These are phyloP conservation scores for Pseudanteris insignis DNA, from an alignment of 2,888 invertebrate species.

Conservation along the genomic window DNA sequence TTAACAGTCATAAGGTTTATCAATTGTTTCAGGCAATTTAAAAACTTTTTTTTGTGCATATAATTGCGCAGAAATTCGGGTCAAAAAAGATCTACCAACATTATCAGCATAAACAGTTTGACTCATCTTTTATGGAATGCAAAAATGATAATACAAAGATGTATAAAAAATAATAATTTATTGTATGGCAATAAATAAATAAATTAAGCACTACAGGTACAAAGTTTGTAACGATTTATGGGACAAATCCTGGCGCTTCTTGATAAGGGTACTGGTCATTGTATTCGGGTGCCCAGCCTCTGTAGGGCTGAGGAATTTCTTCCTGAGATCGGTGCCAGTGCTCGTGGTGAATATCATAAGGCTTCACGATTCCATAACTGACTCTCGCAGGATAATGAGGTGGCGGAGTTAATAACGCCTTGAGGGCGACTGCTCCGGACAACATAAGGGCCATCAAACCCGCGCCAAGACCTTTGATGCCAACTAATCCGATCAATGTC, in stretches of 20 bases:
- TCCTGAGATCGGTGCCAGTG: constrained; percentile 65
- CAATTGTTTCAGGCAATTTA: too few species aligned
- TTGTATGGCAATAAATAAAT: constrained; percentile 49
- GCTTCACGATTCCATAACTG: constrained; percentile 59
- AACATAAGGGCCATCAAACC: constrained; percentile 72
- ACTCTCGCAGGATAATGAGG: constrained; percentile 56
- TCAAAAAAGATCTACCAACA: too few species aligned
- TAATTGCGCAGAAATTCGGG: too few species aligned
- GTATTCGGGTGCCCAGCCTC: constrained; percentile 60
- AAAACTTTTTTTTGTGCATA: too few species aligned
- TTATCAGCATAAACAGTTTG: too few species aligned
- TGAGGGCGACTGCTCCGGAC: constrained; percentile 67
- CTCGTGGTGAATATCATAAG: constrained; percentile 61
- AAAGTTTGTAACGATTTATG: constrained; percentile 28
- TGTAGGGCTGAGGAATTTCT: constrained; percentile 59
- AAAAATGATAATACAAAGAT: neutral
- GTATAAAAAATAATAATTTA: constrained; percentile 41
- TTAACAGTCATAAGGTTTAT: too few species aligned
- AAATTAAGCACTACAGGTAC: constrained; percentile 26
- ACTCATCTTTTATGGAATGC: too few species aligned
- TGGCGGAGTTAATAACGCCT: constrained; percentile 58
- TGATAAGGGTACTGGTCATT: constrained; percentile 59
- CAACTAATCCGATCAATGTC: constrained; percentile 72
- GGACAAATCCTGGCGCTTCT: constrained; percentile 49
- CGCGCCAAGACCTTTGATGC: constrained; percentile 74